Evolutionary conservation across 2,888 invertebrate species (phyloP).

Genomic region (Spodoptera littoralis): DNA sequence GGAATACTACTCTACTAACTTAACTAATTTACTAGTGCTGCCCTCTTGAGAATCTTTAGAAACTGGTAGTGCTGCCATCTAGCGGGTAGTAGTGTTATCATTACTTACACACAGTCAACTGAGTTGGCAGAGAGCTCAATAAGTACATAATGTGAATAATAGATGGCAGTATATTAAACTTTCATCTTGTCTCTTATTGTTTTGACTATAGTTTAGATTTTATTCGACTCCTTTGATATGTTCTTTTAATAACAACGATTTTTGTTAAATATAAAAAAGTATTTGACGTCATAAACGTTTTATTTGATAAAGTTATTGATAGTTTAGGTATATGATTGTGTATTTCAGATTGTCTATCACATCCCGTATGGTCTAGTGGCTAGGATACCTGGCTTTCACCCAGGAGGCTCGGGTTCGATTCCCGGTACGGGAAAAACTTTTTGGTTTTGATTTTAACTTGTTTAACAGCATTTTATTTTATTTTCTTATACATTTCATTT

Average conservation of each 20-base stretch:
- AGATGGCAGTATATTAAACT: conserved; percentile 19
- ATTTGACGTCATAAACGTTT: too few species aligned
- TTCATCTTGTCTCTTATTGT: background rate
- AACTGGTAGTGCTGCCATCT: conserved; percentile 21
- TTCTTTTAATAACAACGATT: too few species aligned
- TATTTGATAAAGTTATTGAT: too few species aligned
- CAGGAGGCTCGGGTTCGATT: conserved; percentile 93
- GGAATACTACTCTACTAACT: too few species aligned
- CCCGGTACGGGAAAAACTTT: conserved; percentile 90
- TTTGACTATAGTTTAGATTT: too few species aligned
- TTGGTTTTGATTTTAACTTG: conserved; percentile 6
- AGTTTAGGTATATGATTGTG: too few species aligned
- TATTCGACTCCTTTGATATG: too few species aligned
- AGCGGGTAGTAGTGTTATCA: conserved; percentile 24
- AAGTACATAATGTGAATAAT: background rate
- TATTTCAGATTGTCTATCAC: background rate
- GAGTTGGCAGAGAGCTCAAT: background rate
- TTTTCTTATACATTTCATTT: too few species aligned
- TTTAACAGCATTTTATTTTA: too few species aligned
- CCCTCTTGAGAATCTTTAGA: conserved; percentile 22
- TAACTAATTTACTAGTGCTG: conserved; percentile 7
- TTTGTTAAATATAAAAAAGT: too few species aligned
- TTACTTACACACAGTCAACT: background rate
- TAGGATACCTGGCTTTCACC: conserved; percentile 92
- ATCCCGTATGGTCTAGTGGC: conserved; percentile 91